phyloP scores from a whole-genome alignment of 2,113 vertebrate genomes.

The Aramus guarauna region DNA sequence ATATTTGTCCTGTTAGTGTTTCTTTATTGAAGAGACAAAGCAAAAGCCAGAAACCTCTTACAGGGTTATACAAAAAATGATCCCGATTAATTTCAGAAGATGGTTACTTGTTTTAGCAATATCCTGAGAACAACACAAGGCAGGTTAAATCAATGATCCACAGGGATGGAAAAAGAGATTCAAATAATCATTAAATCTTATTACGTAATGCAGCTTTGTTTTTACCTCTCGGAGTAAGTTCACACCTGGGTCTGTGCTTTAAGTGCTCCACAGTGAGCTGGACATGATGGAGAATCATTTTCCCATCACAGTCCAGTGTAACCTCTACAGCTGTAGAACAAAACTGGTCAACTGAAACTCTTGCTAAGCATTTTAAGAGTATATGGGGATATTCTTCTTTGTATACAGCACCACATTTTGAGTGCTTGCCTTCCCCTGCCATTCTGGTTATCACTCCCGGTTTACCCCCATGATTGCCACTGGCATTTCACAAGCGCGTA shows the following conservation, averaged over 20 bases:
- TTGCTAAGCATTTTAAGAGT: not conserved
- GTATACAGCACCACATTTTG: not conserved
- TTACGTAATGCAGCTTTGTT: conserved; percentile 46
- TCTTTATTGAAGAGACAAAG: not conserved
- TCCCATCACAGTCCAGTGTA: not conserved
- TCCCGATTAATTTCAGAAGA: conserved; percentile 7
- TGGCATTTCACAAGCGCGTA: not conserved
- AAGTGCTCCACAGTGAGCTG: not conserved
- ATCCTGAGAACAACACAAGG: conserved; percentile 14
- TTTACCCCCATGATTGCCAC: not conserved
- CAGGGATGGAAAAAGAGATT: conserved; percentile 46
- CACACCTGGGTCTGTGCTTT: conserved; percentile 27
- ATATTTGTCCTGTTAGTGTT: not conserved
- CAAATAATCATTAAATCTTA: conserved; percentile 63
- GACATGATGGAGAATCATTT: not conserved
- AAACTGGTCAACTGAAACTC: not conserved
- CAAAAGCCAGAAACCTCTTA: not conserved
- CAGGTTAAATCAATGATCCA: conserved; percentile 38
- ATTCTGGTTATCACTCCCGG: not conserved
- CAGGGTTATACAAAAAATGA: not conserved
- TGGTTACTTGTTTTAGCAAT: not conserved
- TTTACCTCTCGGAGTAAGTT: conserved; percentile 32
- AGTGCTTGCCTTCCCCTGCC: not conserved
- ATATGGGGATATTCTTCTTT: not conserved
- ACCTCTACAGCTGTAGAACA: not conserved